Evolutionary conservation across 2,797 vertebrate genomes (phyloP).

Genomic region (Sebastes matsubarae): DNA sequence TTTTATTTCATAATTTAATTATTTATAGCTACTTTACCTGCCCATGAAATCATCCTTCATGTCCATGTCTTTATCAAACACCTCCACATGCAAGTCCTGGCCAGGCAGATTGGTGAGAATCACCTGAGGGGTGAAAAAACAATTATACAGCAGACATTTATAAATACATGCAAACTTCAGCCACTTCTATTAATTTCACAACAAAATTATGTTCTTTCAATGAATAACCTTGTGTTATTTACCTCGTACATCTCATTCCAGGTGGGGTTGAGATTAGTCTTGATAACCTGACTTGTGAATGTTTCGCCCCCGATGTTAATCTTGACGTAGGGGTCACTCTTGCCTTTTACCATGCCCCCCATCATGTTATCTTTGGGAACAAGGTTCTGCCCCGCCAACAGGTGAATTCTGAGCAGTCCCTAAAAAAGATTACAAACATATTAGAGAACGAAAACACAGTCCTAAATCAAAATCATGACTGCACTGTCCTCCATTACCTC

Average conservation of each 20-base stretch:
- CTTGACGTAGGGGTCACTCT: slow-evolving; percentile 91
- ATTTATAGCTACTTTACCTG: slow-evolving; percentile 74
- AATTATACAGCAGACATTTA: background rate
- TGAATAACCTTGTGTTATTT: background rate
- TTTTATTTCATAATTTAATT: background rate
- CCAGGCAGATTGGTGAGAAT: slow-evolving; percentile 89
- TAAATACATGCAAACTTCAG: background rate
- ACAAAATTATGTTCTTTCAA: background rate
- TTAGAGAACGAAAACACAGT: background rate
- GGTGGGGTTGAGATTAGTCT: slow-evolving; percentile 88
- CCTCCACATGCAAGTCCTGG: slow-evolving; percentile 88
- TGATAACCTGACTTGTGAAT: slow-evolving; percentile 86
- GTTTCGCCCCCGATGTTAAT: slow-evolving; percentile 84
- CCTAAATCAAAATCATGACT: background rate
- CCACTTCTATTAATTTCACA: background rate
- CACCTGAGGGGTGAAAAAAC: slow-evolving; percentile 75
- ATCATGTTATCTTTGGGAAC: slow-evolving; percentile 92
- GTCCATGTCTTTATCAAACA: slow-evolving; percentile 94
- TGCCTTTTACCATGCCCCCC: slow-evolving; percentile 89
- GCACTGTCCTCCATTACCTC: slow-evolving; percentile 79
- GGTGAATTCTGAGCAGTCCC: slow-evolving; percentile 90
- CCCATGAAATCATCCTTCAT: slow-evolving; percentile 94
- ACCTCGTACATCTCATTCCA: slow-evolving; percentile 95
- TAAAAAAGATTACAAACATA: slow-evolving; percentile 45
- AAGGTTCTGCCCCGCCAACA: slow-evolving; percentile 89